These are phyloP conservation scores for Astatotilapia flaviijosephi DNA, from an alignment of 2,113 vertebrate species.

Conservation along the genomic window DNA sequence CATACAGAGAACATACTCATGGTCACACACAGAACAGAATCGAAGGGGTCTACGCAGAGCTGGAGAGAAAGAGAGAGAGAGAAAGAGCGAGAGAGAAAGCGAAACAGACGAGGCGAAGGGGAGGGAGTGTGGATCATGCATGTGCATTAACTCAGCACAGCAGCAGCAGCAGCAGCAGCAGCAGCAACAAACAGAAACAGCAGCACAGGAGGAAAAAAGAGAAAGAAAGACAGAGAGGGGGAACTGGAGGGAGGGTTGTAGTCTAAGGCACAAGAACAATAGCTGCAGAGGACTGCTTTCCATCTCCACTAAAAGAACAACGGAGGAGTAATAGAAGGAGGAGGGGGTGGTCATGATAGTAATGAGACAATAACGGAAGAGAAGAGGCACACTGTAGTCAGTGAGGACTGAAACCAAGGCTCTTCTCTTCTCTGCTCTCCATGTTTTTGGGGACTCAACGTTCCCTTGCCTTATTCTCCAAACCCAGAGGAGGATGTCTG, in stretches of 20 bases:
- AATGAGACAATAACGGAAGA: slow-evolving; percentile 55
- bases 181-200: slow-evolving; percentile 61
- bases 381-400: slow-evolving; percentile 44
- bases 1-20: background rate
- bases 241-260: slow-evolving; percentile 65
- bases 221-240: slow-evolving; percentile 52
- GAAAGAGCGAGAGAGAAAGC: slow-evolving; percentile 28
- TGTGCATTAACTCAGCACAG: slow-evolving; percentile 73
- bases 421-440: slow-evolving; percentile 58
- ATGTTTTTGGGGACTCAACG: slow-evolving; percentile 63
- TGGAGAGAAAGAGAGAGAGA: slow-evolving; percentile 28
- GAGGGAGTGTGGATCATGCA: slow-evolving; percentile 71
- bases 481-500: slow-evolving; percentile 80
- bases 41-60: slow-evolving; percentile 48
- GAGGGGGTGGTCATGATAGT: slow-evolving; percentile 54
- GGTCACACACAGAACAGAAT: background rate
- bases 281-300: slow-evolving; percentile 68
- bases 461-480: slow-evolving; percentile 46
- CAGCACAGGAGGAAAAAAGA: slow-evolving; percentile 46
- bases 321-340: slow-evolving; percentile 42
- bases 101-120: slow-evolving; percentile 53
- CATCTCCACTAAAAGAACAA: slow-evolving; percentile 61
- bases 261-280: slow-evolving; percentile 65
- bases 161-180: slow-evolving; percentile 57
- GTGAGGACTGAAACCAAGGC: slow-evolving; percentile 54